phyloP scores from a whole-genome alignment of 2,888 invertebrate genomes.

The Megaustenia siamemsis region DNA sequence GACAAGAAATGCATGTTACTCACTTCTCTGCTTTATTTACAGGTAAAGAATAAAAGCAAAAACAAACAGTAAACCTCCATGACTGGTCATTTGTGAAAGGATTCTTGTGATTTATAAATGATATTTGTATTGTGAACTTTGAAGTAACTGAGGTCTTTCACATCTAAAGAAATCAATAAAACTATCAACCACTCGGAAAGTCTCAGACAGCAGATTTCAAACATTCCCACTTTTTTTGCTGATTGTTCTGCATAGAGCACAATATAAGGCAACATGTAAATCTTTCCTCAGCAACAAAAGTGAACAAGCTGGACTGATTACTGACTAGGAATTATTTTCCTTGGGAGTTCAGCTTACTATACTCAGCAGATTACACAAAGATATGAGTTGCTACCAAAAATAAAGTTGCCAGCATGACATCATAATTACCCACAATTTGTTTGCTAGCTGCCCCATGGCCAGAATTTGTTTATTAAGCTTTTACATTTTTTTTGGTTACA shows the following conservation, averaged over 20 bases:
- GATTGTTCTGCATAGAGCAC: conserved; percentile 10
- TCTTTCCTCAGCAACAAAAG: neutral
- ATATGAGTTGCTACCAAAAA: too few relatives aligned
- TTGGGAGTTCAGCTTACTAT: too few relatives aligned
- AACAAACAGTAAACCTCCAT: neutral
- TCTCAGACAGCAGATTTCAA: neutral
- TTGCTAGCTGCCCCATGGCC: too few relatives aligned
- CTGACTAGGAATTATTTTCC: too few relatives aligned
- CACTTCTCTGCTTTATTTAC: conserved; percentile 15
- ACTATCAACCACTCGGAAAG: neutral
- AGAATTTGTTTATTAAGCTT: too few relatives aligned
- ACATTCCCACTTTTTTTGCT: neutral
- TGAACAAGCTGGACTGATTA: neutral
- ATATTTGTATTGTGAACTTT: neutral
- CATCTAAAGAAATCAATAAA: neutral
- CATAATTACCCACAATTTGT: too few relatives aligned
- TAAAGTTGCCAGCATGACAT: too few relatives aligned
- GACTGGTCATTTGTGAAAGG: neutral
- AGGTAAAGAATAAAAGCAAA: neutral
- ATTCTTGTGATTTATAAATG: neutral
- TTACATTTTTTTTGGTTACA: too few relatives aligned
- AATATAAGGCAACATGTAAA: conserved; percentile 20
- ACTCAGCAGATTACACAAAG: too few relatives aligned
- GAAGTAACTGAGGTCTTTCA: neutral
- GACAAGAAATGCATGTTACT: too few relatives aligned